Conservation (phyloP, 2,888 invertebrate species). For the Tachystola acroxantha region DNA sequence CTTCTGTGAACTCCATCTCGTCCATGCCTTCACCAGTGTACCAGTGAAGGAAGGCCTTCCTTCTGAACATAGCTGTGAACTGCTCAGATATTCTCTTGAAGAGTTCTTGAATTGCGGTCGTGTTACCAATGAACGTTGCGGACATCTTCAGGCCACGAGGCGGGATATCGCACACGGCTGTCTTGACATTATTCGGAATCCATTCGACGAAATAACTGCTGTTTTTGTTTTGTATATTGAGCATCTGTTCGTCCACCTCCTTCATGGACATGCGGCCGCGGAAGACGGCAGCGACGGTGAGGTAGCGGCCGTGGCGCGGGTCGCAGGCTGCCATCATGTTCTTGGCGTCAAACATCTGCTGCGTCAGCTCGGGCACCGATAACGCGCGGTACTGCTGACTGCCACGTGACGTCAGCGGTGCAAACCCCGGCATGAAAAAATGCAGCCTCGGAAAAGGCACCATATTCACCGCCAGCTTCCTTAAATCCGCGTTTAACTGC, state of each 20-base stretch:
- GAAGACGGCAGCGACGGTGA: conserved; percentile 94
- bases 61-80: conserved; percentile 94
- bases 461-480: conserved; percentile 66
- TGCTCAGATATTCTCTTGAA: conserved; percentile 92
- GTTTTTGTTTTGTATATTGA: conserved; percentile 87
- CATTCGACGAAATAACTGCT: conserved; percentile 88
- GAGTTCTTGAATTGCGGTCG: conserved; percentile 91
- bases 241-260: conserved; percentile 90
- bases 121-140: conserved; percentile 91
- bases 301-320: conserved; percentile 91
- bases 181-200: conserved; percentile 90
- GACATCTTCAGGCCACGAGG: conserved; percentile 88
- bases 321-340: conserved; percentile 98
- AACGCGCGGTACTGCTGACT: conserved; percentile 92
- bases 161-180: conserved; percentile 89
- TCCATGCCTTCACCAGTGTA: conserved; percentile 98
- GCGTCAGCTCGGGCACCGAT: conserved; percentile 92
- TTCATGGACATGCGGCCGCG: conserved; percentile 96
- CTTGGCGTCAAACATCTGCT: conserved; percentile 95
- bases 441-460: conserved; percentile 86
- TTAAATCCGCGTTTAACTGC: conserved; percentile 84
- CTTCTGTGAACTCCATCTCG: conserved; percentile 98
- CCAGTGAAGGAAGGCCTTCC: conserved; percentile 97
- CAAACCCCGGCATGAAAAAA: conserved; percentile 79
- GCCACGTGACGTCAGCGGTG: conserved; percentile 86